Base-by-base conservation (phyloP, 2,797 vertebrate genomes). In the Erethizon dorsatum region DNA sequence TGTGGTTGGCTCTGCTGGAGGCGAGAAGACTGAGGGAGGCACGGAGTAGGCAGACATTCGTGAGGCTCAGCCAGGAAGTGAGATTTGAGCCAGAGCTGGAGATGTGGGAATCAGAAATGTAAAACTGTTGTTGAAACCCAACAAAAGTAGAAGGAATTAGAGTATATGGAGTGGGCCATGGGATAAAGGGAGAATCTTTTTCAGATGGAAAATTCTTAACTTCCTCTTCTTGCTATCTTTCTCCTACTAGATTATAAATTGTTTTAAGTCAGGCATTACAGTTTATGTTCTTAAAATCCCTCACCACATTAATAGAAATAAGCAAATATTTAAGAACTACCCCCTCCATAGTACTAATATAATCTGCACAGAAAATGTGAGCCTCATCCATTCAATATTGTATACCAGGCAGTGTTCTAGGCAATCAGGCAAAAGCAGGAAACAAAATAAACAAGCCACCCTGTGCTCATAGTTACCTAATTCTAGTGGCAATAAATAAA, bases 351-450 rank as follows among this genome's bases (percentile, higher is more conserved):
- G 31, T 37, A 83, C 56, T 83, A 78, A 79, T 57, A 65, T 15
- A 77, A 24, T 59, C 18, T 82, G 33, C 73, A 88, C 12, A 59
- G 59, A 88, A 94, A 59, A 41, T 56, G 47, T 52, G n/a, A 83
- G 28, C 18, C 13, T 56, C 50, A 45, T 47, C 80, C 41, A 28
- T 33, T 57, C 78, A 45, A 37, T 78, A 14, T 33, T 13, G 24
- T 31, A 10, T 63, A 33, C 57, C 57, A 83, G 41, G 52, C 18
- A 6, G 41, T 8, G 4, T 79, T 91, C n/a, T 88, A 67, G 15
- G 87, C 88, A 73, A 50, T 84, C 33, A 20, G 78, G 45, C 24
- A 75, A 69, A 87, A 41, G 83, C 84, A 61, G 77, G 26, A 96
- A 45, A 56, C 22, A 50, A 83, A 54, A 78, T 6, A 84, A 41